These are phyloP conservation scores for Corythaeola cristata DNA, from an alignment of 2,113 vertebrate species.

Conservation along the genomic window DNA sequence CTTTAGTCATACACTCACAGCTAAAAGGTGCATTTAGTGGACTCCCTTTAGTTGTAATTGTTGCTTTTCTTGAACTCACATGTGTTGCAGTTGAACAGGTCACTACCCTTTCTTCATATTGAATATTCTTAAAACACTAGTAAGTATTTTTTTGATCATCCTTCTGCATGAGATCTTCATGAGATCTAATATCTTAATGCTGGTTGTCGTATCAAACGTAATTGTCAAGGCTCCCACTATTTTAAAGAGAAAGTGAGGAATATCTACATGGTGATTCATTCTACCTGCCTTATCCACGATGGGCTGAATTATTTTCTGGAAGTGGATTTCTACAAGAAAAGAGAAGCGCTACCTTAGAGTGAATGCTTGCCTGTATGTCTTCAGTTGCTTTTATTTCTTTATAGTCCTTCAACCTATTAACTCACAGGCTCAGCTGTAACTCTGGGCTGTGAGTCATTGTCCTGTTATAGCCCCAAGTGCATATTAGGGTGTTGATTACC, in stretches of 20 bases:
- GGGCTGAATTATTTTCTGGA: neutral
- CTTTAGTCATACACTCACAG: neutral
- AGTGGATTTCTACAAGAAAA: neutral
- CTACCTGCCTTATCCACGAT: neutral
- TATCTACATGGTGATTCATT: neutral
- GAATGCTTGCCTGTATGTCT: neutral
- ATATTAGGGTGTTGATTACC: neutral
- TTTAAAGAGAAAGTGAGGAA: neutral
- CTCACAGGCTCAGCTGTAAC: neutral
- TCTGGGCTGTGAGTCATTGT: neutral
- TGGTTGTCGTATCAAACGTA: neutral
- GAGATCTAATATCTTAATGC: neutral
- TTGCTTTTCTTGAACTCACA: neutral
- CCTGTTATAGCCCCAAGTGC: neutral
- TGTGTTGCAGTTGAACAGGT: neutral
- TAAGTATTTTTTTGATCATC: neutral
- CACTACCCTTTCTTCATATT: neutral
- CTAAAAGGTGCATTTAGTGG: neutral
- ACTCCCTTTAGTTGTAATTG: neutral
- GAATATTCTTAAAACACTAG: neutral
- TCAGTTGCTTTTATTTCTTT: neutral
- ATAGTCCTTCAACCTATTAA: neutral
- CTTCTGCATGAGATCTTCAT: neutral
- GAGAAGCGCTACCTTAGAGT: neutral
- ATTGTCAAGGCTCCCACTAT: neutral